phyloP scores from a whole-genome alignment of 2,888 invertebrate species.

The Tuta absoluta region DNA sequence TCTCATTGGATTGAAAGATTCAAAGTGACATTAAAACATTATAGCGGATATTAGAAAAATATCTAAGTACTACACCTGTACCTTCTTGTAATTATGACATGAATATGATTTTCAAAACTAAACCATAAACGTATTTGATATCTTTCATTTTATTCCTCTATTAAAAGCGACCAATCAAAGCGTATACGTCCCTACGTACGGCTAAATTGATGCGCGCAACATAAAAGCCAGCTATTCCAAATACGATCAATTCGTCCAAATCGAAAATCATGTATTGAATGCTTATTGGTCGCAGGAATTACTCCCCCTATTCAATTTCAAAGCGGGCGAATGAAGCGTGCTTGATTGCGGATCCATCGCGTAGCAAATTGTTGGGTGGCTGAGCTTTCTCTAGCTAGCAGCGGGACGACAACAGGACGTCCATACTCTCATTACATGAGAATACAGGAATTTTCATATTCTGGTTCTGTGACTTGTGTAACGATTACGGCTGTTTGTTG shows the following conservation, averaged over 20 bases:
- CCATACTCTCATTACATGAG: not conserved
- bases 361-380: slow-evolving; percentile 49
- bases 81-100: no score
- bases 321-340: slow-evolving; percentile 54
- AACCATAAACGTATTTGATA: not conserved
- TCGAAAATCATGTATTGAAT: slow-evolving; percentile 16
- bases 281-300: slow-evolving; percentile 46
- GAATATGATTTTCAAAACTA: no score
- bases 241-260: not conserved
- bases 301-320: slow-evolving; percentile 51
- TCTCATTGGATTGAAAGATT: not conserved
- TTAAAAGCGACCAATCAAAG: slow-evolving; percentile 2
- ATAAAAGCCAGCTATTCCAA: slow-evolving; percentile 9
- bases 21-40: not conserved
- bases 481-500: no score
- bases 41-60: no score
- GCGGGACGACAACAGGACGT: not conserved
- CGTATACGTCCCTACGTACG: not conserved
- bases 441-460: no score
- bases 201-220: not conserved
- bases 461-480: no score
- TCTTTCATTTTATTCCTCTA: not conserved
- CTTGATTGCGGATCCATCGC: slow-evolving; percentile 64
- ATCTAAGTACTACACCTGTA: no score
- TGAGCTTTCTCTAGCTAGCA: not conserved